These are phyloP conservation scores for Lepidothrix coronata DNA, from an alignment of 2,113 vertebrate species.

Conservation along the genomic window DNA sequence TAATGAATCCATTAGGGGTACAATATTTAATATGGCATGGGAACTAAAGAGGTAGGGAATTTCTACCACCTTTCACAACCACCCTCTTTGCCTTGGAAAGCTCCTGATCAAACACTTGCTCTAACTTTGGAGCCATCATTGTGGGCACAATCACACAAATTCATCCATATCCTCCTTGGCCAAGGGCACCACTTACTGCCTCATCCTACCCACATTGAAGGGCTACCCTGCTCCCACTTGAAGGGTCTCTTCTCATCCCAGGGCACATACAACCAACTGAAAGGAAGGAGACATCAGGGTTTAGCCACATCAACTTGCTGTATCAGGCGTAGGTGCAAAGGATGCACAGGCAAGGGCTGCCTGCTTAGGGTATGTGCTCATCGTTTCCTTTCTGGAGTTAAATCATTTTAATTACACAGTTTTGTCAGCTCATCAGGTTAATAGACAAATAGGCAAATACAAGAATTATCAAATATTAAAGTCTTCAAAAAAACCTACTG, in stretches of 20 bases:
- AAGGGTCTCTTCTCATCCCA: not conserved
- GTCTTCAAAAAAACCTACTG: not conserved
- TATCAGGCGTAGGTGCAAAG: not conserved
- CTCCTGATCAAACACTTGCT: not conserved
- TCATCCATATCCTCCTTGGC: not conserved
- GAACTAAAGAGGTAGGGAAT: not conserved
- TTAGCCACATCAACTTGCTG: not conserved
- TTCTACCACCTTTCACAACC: not conserved
- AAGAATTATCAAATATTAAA: not conserved
- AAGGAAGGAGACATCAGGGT: not conserved
- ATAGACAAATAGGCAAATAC: not conserved
- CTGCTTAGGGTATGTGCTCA: not conserved
- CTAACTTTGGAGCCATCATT: not conserved
- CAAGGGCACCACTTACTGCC: not conserved
- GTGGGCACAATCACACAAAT: not conserved
- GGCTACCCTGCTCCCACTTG: not conserved
- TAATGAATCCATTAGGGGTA: not conserved
- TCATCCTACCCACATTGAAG: accelerated
- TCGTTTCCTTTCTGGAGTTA: not conserved
- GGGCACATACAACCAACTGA: not conserved
- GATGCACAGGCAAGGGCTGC: not conserved
- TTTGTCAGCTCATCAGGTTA: not conserved
- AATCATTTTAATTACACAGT: not conserved
- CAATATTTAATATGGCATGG: not conserved
- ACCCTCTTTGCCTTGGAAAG: not conserved